Percentiles rank a stretch among this genome's conserved stretches.
These are phyloP conservation scores for Nemopilema nomurai DNA, from an alignment of 30 jellyfish, hydroid and myxozoan genomes.

Conservation along the genomic window DNA sequence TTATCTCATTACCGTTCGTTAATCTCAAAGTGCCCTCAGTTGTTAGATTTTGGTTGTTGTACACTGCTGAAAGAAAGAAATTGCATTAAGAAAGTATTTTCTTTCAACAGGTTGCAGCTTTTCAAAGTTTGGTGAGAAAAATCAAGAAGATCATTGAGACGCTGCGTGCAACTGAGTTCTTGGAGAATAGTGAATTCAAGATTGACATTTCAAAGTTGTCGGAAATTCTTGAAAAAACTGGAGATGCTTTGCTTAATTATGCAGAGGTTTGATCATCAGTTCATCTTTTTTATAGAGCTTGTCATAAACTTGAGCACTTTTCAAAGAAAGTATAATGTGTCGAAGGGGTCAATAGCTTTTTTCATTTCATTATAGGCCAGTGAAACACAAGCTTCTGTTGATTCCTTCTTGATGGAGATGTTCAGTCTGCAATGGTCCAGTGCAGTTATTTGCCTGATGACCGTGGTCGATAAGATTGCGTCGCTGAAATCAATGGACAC, in stretches of 20 bases:
- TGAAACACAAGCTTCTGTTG: background rate
- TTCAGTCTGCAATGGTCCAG: constrained; percentile 41
- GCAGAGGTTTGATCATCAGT: background rate
- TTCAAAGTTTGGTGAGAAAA: background rate
- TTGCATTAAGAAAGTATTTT: background rate
- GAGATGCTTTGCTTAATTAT: background rate
- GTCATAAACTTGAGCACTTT: no score
- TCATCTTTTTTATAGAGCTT: background rate
- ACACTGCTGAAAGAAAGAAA: background rate
- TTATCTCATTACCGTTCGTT: no score
- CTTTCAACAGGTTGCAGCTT: background rate
- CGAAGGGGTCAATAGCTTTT: no score
- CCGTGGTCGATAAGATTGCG: constrained; percentile 21
- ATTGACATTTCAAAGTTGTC: constrained; percentile 5
- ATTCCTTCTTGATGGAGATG: constrained; percentile 1
- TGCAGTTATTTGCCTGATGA: constrained; percentile 22
- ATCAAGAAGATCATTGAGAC: constrained; percentile 29
- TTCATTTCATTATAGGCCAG: background rate
- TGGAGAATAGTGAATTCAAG: constrained; percentile 5
- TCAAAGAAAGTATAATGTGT: no score
- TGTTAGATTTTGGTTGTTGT: no score
- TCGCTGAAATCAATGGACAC: background rate
- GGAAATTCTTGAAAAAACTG: background rate
- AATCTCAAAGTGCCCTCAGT: no score
- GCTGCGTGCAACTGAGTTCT: constrained; percentile 32